Evolutionary conservation across 2,888 invertebrate genomes (phyloP).

Genomic region (Tetrapedia diversipes): DNA sequence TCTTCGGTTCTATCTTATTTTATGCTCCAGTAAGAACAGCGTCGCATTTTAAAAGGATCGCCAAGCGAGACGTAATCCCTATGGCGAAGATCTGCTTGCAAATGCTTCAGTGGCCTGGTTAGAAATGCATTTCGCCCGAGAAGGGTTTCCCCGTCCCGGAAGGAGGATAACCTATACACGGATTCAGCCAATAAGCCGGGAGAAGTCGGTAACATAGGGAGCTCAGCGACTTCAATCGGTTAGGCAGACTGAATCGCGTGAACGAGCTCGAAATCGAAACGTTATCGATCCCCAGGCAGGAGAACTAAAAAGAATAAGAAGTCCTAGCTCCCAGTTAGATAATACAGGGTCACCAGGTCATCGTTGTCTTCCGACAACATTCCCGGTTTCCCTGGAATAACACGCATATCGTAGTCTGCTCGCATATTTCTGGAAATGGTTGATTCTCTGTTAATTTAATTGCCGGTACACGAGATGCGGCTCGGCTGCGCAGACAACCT

Average conservation of each 20-base stretch:
- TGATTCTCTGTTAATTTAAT: constrained; percentile 42
- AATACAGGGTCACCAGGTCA: constrained; percentile 63
- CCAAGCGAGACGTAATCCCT: constrained; percentile 42
- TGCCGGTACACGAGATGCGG: not conserved
- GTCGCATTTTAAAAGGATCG: constrained; percentile 55
- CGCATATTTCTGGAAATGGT: constrained; percentile 30
- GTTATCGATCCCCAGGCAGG: constrained; percentile 21
- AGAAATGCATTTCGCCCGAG: constrained; percentile 56
- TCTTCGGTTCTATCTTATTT: too few species aligned
- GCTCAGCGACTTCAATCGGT: constrained; percentile 32
- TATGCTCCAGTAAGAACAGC: constrained; percentile 12
- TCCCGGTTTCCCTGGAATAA: constrained; percentile 25
- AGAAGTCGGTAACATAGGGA: constrained; percentile 40
- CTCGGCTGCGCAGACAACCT: not conserved
- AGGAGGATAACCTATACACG: constrained; percentile 47
- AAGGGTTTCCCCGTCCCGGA: constrained; percentile 54
- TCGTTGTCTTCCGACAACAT: constrained; percentile 54
- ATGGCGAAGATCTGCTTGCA: constrained; percentile 48
- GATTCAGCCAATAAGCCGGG: constrained; percentile 52
- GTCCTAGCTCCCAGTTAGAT: constrained; percentile 40
- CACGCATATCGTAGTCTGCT: constrained; percentile 18
- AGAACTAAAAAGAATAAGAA: constrained; percentile 11
- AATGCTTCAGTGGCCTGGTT: constrained; percentile 60
- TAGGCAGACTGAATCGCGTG: constrained; percentile 31
- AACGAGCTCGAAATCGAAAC: constrained; percentile 28